Percentiles rank a stretch among this genome's conserved stretches.
These are phyloP conservation scores for Bhutanitis thaidina DNA, from an alignment of 2,888 invertebrate genomes.

Conservation along the genomic window DNA sequence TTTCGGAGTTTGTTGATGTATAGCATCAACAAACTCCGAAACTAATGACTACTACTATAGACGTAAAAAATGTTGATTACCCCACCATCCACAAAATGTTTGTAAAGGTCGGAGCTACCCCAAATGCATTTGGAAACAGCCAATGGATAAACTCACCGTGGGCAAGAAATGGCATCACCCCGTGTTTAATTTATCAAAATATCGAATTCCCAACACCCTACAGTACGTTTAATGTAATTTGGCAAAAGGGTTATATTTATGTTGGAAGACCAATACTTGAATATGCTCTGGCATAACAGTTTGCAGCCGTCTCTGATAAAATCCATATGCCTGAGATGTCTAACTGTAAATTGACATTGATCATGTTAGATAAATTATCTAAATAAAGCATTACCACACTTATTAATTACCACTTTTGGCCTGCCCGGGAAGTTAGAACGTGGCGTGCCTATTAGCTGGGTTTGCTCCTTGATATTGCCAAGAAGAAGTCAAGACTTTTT, in stretches of 20 bases:
- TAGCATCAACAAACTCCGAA: too few species aligned
- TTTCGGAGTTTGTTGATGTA: too few species aligned
- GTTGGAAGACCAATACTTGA: conserved; percentile 5
- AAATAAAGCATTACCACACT: too few species aligned
- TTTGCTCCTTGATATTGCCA: too few species aligned
- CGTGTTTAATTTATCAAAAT: conserved; percentile 62
- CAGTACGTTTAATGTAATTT: background rate
- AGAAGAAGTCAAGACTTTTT: too few species aligned
- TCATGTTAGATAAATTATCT: too few species aligned
- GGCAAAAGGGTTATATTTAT: background rate
- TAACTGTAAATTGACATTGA: too few species aligned
- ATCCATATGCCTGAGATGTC: background rate
- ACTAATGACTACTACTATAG: too few species aligned
- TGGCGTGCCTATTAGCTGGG: too few species aligned
- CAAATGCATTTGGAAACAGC: conserved; percentile 31
- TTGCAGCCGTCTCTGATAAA: conserved; percentile 1
- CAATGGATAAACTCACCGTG: conserved; percentile 45
- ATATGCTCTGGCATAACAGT: background rate
- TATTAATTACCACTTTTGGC: too few species aligned
- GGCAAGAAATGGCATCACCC: conserved; percentile 58
- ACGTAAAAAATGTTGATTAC: too few species aligned
- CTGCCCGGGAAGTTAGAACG: too few species aligned
- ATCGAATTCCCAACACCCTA: conserved; percentile 52
- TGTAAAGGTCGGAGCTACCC: conserved; percentile 62
- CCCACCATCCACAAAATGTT: conserved; percentile 43